Conservation (phyloP, 1,140 invertebrate species). For the Heliconius congener region DNA sequence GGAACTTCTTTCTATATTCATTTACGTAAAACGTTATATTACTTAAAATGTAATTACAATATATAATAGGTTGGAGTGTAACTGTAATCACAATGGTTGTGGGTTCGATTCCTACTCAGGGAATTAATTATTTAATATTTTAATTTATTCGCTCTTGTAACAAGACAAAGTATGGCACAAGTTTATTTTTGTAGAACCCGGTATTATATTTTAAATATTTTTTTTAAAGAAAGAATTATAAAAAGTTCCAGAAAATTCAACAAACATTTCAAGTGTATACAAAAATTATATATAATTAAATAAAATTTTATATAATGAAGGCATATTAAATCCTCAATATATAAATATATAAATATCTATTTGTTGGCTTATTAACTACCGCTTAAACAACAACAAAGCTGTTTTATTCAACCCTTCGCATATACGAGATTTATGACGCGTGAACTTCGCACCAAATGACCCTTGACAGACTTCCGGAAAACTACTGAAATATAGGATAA, state of each 20-base stretch:
- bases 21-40: neutral
- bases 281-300: too few relatives aligned
- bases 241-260: too few relatives aligned
- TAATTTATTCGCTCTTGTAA: too few relatives aligned
- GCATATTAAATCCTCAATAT: neutral
- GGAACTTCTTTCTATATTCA: neutral
- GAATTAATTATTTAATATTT: too few relatives aligned
- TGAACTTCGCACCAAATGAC: constrained; percentile 68
- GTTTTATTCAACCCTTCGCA: constrained; percentile 59
- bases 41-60: neutral
- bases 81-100: too few relatives aligned
- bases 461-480: constrained; percentile 70
- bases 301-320: too few relatives aligned
- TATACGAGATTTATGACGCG: constrained; percentile 61
- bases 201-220: too few relatives aligned
- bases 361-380: constrained; percentile 34
- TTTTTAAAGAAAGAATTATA: too few relatives aligned
- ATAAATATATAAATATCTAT: constrained; percentile 14
- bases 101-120: too few relatives aligned
- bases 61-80: neutral
- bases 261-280: too few relatives aligned
- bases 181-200: too few relatives aligned
- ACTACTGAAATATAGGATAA: constrained; percentile 63
- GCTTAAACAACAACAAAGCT: constrained; percentile 38
- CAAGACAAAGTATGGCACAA: too few relatives aligned